Percentiles rank a stretch among this genome's conserved stretches.
Conservation (phyloP, 2,113 vertebrate genomes). For the Mastomys natalensis region DNA sequence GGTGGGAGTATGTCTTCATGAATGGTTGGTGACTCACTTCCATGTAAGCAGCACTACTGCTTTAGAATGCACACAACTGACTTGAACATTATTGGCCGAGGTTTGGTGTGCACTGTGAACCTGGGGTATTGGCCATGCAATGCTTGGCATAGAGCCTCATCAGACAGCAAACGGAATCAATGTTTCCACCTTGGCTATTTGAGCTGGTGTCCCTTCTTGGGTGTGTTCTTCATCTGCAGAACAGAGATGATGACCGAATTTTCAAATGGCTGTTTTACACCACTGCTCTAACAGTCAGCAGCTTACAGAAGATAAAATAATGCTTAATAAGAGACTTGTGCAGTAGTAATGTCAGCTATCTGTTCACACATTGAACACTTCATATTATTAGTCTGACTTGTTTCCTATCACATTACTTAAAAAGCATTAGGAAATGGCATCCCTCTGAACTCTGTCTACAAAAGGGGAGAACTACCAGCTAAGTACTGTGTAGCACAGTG, state of each 20-base stretch:
- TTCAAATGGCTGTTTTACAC: background rate
- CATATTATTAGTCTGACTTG: background rate
- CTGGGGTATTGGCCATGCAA: background rate
- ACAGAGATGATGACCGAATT: background rate
- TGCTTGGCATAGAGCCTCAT: background rate
- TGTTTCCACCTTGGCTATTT: background rate
- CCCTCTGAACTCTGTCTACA: background rate
- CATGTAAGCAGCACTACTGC: background rate
- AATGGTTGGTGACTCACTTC: background rate
- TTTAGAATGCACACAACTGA: background rate
- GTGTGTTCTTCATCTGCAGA: slow-evolving; percentile 10
- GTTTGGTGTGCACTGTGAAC: background rate
- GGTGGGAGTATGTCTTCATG: background rate
- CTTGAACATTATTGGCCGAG: background rate
- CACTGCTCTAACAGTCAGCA: background rate
- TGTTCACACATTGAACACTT: background rate
- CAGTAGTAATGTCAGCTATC: too few relatives aligned
- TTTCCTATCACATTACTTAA: background rate
- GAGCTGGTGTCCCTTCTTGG: background rate
- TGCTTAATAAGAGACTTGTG: background rate
- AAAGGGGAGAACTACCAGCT: background rate
- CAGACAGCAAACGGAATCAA: background rate
- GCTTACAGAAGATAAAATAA: background rate
- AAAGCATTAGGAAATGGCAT: slow-evolving; percentile 26
- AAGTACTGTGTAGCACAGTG: background rate